Conservation (phyloP, 2,113 vertebrate species). For the Papio anubis region DNA sequence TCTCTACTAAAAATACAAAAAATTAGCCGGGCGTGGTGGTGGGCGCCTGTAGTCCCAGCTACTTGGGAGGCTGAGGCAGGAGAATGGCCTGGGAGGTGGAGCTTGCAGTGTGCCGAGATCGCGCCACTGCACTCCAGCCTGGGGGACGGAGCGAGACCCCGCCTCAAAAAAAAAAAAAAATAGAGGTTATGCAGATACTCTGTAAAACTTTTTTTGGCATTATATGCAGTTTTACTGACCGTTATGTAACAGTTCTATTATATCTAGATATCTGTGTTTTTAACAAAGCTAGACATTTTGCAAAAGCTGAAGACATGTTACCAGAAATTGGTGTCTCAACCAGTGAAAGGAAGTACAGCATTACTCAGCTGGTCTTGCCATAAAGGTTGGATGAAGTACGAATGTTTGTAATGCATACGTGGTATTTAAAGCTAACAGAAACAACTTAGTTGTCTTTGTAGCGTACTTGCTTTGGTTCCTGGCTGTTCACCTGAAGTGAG, state of each 20-base stretch:
- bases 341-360: background rate
- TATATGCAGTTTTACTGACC: background rate
- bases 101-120: too few relatives aligned
- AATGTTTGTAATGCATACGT: background rate
- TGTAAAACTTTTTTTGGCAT: background rate
- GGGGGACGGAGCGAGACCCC: too few relatives aligned
- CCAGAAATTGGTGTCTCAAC: background rate
- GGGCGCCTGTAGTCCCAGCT: too few relatives aligned
- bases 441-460: background rate
- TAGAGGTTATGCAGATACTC: background rate
- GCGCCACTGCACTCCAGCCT: too few relatives aligned
- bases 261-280: background rate
- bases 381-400: background rate
- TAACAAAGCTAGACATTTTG: background rate
- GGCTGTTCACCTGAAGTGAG: background rate
- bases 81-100: too few relatives aligned
- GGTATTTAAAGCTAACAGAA: background rate
- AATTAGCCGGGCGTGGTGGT: too few relatives aligned
- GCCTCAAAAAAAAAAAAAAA: background rate
- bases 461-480: background rate
- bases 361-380: background rate
- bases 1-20: too few relatives aligned
- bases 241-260: background rate
- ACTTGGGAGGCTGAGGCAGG: too few relatives aligned
- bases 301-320: background rate